Conservation (phyloP, 2,113 vertebrate genomes). For the Platysteira castanea region DNA sequence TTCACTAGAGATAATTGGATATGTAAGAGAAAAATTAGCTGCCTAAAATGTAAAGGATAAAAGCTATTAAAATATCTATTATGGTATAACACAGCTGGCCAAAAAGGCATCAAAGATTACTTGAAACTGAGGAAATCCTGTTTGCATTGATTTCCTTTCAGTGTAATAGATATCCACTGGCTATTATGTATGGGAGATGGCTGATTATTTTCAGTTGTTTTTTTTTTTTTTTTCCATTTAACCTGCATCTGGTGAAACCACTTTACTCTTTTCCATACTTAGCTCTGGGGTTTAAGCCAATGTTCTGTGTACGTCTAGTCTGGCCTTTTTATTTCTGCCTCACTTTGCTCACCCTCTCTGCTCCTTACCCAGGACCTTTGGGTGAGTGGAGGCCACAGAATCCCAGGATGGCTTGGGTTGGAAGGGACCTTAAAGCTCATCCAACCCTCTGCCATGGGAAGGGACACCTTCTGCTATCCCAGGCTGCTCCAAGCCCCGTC, state of each 20-base stretch:
- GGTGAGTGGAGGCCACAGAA: neutral
- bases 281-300: neutral
- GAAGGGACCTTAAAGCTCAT: neutral
- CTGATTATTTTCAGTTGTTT: neutral
- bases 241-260: neutral
- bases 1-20: conserved; percentile 51
- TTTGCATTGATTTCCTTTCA: conserved; percentile 60
- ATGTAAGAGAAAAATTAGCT: conserved; percentile 46
- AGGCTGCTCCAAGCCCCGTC: accelerated
- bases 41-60: conserved; percentile 43
- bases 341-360: neutral
- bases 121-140: conserved; percentile 56
- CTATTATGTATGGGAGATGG: neutral
- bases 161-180: conserved; percentile 8
- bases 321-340: conserved; percentile 4
- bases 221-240: accelerated
- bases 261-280: neutral
- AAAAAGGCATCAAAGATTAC: conserved; percentile 49
- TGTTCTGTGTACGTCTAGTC: neutral
- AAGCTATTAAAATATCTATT: conserved; percentile 46
- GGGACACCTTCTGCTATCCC: neutral
- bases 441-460: neutral
- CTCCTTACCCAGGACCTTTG: neutral
- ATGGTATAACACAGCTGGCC: conserved; percentile 41
- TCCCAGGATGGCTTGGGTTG: neutral